Percentiles rank a stretch among this genome's conserved stretches.
phyloP scores from a whole-genome alignment of 35 echinoderm and acorn worm genomes.

The Strongylocentrotus purpuratus region DNA sequence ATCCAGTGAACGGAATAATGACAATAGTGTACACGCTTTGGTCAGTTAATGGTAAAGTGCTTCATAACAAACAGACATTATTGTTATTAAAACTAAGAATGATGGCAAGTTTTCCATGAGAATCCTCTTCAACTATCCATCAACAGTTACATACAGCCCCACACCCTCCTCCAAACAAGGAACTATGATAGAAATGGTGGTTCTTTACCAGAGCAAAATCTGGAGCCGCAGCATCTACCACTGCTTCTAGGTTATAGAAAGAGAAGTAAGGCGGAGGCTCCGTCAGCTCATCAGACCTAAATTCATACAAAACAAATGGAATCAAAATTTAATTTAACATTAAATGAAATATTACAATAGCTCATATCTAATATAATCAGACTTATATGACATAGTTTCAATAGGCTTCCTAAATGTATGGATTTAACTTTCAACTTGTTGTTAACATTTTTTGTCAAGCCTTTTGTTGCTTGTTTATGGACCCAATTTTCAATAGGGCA shows the following conservation, averaged over 20 bases:
- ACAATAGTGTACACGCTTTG: no score
- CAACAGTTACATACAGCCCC: no score
- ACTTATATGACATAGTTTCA: background rate
- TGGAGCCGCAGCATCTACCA: slow-evolving; percentile 64
- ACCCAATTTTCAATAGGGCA: background rate
- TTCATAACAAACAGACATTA: no score
- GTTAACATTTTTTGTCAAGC: background rate
- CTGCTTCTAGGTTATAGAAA: slow-evolving; percentile 81
- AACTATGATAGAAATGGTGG: background rate
- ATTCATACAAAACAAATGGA: slow-evolving; percentile 19
- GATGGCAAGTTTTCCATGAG: no score
- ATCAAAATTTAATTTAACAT: background rate
- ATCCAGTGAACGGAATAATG: no score
- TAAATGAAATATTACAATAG: background rate
- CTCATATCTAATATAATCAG: background rate
- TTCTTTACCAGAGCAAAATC: slow-evolving; percentile 82
- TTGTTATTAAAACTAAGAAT: no score
- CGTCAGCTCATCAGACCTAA: slow-evolving; percentile 27
- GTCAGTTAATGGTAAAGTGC: no score
- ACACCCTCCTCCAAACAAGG: no score
- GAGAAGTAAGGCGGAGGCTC: slow-evolving; percentile 71
- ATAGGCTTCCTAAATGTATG: background rate
- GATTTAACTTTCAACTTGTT: background rate
- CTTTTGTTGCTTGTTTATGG: background rate
- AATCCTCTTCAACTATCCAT: no score